Percentiles rank a stretch among this genome's conserved stretches.
These are phyloP conservation scores for Ips nitidus DNA, from an alignment of 1,140 invertebrate species.

Conservation along the genomic window DNA sequence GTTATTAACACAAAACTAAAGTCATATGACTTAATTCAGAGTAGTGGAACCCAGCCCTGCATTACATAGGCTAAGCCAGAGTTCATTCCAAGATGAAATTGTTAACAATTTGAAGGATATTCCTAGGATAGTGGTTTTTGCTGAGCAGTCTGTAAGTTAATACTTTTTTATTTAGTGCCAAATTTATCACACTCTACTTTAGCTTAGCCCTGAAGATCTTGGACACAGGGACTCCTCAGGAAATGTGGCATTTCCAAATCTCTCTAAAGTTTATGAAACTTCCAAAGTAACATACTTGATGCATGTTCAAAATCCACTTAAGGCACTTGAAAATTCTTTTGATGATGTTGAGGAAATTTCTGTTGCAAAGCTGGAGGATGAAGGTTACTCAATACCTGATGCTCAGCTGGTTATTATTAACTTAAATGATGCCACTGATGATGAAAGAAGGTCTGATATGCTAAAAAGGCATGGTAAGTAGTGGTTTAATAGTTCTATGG, in stretches of 20 bases:
- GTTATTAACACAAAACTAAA: slow-evolving; percentile 14
- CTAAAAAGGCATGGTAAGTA: slow-evolving; percentile 55
- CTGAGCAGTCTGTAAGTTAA: slow-evolving; percentile 48
- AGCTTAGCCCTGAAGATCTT: slow-evolving; percentile 53
- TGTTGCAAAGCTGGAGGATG: slow-evolving; percentile 37
- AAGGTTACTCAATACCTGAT: slow-evolving; percentile 41
- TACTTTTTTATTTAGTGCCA: slow-evolving; percentile 4
- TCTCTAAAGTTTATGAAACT: slow-evolving; percentile 39
- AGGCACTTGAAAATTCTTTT: slow-evolving; percentile 42
- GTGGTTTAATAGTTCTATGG: background rate
- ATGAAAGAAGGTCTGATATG: slow-evolving; percentile 48
- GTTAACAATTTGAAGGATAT: slow-evolving; percentile 41
- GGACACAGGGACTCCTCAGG: slow-evolving; percentile 41
- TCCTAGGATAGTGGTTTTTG: slow-evolving; percentile 46
- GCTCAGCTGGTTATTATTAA: slow-evolving; percentile 49
- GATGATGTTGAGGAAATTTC: slow-evolving; percentile 40
- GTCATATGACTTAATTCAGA: slow-evolving; percentile 43
- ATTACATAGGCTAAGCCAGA: slow-evolving; percentile 45
- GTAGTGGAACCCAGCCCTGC: slow-evolving; percentile 43
- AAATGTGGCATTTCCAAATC: slow-evolving; percentile 37
- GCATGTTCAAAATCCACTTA: slow-evolving; percentile 47
- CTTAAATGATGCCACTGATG: slow-evolving; percentile 52
- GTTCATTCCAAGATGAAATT: slow-evolving; percentile 48
- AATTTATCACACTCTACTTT: slow-evolving; percentile 22
- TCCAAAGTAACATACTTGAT: slow-evolving; percentile 46